Evolutionary conservation across 92 coral and sea anemone species (phyloP).

Genomic region (Scolanthus callimorphus): DNA sequence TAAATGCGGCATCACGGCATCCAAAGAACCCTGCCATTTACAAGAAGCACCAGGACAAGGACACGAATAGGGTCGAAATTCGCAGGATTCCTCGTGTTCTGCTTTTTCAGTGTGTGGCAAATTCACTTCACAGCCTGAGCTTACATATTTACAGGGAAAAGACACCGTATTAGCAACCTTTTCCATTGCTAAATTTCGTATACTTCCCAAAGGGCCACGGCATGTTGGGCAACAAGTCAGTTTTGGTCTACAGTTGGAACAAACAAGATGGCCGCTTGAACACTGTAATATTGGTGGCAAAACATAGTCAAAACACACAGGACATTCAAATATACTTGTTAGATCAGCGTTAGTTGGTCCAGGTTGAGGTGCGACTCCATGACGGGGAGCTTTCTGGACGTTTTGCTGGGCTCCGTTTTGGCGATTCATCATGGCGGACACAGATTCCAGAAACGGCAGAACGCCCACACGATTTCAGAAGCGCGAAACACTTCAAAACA

Average conservation of each 20-base stretch:
- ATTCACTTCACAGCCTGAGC: conserved; percentile 87
- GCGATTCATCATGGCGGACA: conserved; percentile 66
- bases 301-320: conserved; percentile 98
- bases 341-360: conserved; percentile 97
- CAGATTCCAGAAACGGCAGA: background rate
- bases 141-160: conserved; percentile 94
- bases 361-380: conserved; percentile 57
- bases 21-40: conserved; percentile 98
- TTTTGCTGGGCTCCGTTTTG: conserved; percentile 46
- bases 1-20: conserved; percentile 98
- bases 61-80: conserved; percentile 96
- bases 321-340: conserved; percentile 97
- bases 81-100: conserved; percentile 98
- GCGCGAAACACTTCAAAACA: conserved; percentile 15
- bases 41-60: conserved; percentile 99
- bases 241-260: conserved; percentile 98
- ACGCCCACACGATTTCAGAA: conserved; percentile 34
- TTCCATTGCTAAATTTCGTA: conserved; percentile 99
- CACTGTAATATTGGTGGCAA: conserved; percentile 97
- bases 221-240: conserved; percentile 99
- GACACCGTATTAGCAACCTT: conserved; percentile 98
- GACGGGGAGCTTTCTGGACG: conserved; percentile 58
- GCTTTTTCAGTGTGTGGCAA: conserved; percentile 95
- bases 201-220: conserved; percentile 98
- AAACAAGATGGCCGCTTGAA: conserved; percentile 97